phyloP scores from a whole-genome alignment of 2,113 vertebrate species.

The Malurus cyaneus region DNA sequence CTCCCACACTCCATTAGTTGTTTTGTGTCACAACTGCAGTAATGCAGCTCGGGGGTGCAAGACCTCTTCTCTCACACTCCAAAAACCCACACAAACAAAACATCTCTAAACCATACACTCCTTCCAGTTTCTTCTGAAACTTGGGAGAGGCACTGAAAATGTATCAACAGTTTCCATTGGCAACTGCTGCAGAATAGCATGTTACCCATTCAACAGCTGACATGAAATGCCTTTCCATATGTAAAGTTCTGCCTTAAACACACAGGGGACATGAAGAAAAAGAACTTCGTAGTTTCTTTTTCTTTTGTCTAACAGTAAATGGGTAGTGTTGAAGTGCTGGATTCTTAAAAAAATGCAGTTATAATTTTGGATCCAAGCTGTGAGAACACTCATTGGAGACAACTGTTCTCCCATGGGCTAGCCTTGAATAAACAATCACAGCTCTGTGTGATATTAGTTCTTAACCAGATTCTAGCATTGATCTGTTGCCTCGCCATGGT shows the following conservation, averaged over 20 bases:
- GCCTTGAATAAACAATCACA: conserved; percentile 89
- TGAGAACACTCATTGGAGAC: conserved; percentile 84
- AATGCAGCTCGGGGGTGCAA: conserved; percentile 3
- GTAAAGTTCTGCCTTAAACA: conserved; percentile 84
- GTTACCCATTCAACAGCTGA: conserved; percentile 79
- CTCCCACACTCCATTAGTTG: conserved; percentile 29
- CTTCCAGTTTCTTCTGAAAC: conserved; percentile 54
- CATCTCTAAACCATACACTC: not conserved
- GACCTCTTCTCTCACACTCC: not conserved
- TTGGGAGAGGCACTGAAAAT: conserved; percentile 49
- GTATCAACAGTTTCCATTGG: conserved; percentile 66
- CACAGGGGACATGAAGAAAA: conserved; percentile 83
- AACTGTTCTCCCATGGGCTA: conserved; percentile 76
- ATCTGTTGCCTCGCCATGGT: conserved; percentile 84
- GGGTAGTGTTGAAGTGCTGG: conserved; percentile 83
- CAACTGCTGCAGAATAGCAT: conserved; percentile 68
- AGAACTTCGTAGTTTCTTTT: conserved; percentile 75
- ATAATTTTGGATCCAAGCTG: conserved; percentile 83
- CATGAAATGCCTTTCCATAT: conserved; percentile 84
- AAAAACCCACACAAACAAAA: not conserved
- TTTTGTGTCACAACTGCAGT: conserved; percentile 20
- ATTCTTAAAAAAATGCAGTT: conserved; percentile 75
- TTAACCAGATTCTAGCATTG: conserved; percentile 86
- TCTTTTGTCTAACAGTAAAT: conserved; percentile 82
- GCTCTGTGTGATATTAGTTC: conserved; percentile 84